Percentiles rank a stretch among this genome's conserved stretches.
phyloP scores from a whole-genome alignment of 2,113 vertebrate species.

The Cheilinus undulatus region DNA sequence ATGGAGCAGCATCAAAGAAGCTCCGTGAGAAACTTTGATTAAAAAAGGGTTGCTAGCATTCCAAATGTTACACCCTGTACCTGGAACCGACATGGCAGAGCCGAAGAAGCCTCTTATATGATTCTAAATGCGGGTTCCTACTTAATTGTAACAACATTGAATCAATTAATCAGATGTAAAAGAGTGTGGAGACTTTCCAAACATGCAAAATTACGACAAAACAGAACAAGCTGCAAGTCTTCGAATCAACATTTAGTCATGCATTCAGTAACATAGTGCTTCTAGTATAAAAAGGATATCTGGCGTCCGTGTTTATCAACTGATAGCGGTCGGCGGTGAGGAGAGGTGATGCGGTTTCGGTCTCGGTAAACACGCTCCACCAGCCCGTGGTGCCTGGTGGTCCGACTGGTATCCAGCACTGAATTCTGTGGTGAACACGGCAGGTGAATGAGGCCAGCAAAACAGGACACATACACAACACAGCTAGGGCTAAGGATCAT shows the following conservation, averaged over 20 bases:
- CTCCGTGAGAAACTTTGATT: no score
- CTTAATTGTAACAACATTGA: no score
- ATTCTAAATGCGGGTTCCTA: no score
- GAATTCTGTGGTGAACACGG: conserved; percentile 91
- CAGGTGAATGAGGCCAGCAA: conserved; percentile 54
- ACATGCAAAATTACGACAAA: not conserved
- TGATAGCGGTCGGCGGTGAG: conserved; percentile 93
- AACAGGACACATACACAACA: conserved; percentile 6
- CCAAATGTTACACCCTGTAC: no score
- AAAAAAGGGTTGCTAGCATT: no score
- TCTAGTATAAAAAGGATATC: conserved; percentile 98
- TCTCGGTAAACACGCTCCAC: conserved; percentile 98
- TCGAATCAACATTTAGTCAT: not conserved
- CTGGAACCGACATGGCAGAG: no score
- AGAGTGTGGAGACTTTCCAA: not conserved
- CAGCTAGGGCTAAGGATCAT: conserved; percentile 32
- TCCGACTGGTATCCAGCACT: conserved; percentile 95
- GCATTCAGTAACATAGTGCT: not conserved
- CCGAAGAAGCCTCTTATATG: no score
- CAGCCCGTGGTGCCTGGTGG: conserved; percentile 95
- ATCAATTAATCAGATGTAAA: not conserved
- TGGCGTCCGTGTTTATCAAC: conserved; percentile 97
- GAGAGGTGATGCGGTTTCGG: conserved; percentile 92
- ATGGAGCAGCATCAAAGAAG: no score
- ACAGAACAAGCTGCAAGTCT: not conserved